A percentile compares a stretch with the other conserved stretches of the same genome.
These are phyloP conservation scores for Leptobrachium leishanense DNA, from an alignment of 2,113 vertebrate species.

Conservation along the genomic window DNA sequence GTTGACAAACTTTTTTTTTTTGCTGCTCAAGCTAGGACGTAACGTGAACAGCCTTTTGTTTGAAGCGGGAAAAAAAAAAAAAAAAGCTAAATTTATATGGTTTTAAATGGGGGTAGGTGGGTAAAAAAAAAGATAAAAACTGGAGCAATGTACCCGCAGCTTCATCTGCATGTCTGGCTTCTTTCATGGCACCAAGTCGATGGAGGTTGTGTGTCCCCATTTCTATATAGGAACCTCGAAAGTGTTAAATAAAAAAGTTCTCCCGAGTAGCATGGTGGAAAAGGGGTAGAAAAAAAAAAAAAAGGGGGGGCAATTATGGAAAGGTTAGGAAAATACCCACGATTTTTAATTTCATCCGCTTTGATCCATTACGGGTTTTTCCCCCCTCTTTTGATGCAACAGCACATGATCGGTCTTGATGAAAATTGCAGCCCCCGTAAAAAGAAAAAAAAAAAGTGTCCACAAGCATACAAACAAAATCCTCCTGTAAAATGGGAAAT, in stretches of 20 bases:
- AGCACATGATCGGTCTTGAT: conserved; percentile 2
- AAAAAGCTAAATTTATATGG: background rate
- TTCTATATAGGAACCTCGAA: background rate
- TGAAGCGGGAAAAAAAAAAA: background rate
- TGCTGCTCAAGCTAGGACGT: background rate
- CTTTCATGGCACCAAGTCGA: conserved; percentile 19
- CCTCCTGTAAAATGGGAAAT: conserved; percentile 49
- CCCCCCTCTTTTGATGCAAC: background rate
- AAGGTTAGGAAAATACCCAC: background rate
- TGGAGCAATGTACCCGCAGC: background rate
- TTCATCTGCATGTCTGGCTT: background rate
- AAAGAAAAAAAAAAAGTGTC: conserved; percentile 3
- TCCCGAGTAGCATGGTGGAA: background rate
- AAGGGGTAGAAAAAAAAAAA: background rate
- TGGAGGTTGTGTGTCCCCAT: background rate
- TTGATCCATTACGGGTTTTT: background rate
- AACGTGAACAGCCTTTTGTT: background rate
- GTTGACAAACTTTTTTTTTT: background rate
- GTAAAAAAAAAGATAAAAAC: background rate
- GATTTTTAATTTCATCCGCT: conserved; percentile 2
- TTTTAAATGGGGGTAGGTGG: background rate
- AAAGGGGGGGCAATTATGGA: background rate
- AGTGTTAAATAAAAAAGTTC: too few relatives aligned
- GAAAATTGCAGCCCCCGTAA: background rate
- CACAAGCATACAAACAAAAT: conserved; percentile 14